phyloP scores from a whole-genome alignment of 1,140 invertebrate genomes.

The Drosophila subpulchrella region DNA sequence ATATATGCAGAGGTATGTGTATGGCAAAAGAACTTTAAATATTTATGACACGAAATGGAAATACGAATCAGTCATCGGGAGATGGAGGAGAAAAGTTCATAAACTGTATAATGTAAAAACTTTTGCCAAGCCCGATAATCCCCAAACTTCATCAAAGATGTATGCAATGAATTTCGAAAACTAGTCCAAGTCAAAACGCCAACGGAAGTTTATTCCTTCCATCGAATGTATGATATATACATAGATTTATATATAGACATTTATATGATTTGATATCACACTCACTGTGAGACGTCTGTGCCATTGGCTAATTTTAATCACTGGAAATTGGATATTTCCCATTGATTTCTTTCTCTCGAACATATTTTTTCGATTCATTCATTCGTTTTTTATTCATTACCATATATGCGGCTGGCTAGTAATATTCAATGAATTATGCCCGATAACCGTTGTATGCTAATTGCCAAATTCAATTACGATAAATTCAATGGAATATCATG shows the following conservation, averaged over 20 bases:
- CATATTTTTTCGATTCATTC: slow-evolving; percentile 18
- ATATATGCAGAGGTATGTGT: neutral
- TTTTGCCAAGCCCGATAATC: slow-evolving; percentile 20
- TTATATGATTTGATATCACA: too few species aligned
- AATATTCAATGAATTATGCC: slow-evolving; percentile 38
- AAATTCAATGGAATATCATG: slow-evolving; percentile 25
- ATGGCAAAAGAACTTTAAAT: slow-evolving; percentile 13
- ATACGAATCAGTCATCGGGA: slow-evolving; percentile 28
- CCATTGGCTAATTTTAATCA: slow-evolving; percentile 36
- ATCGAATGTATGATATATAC: slow-evolving; percentile 6
- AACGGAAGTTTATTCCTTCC: slow-evolving; percentile 1
- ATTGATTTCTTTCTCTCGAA: slow-evolving; percentile 1
- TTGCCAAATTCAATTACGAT: slow-evolving; percentile 53
- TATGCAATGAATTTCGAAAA: slow-evolving; percentile 23
- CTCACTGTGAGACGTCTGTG: neutral
- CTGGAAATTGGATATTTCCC: slow-evolving; percentile 37
- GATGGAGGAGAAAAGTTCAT: slow-evolving; percentile 16
- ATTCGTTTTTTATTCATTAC: slow-evolving; percentile 4
- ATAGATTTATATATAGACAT: neutral
- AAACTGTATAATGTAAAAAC: slow-evolving; percentile 50
- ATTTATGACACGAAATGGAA: slow-evolving; percentile 49
- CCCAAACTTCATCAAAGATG: slow-evolving; percentile 40
- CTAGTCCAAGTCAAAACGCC: slow-evolving; percentile 16
- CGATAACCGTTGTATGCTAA: slow-evolving; percentile 52
- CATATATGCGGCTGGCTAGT: slow-evolving; percentile 44